Evolutionary conservation across 1,140 invertebrate genomes (phyloP).

Genomic region (Brachionus paranguensis): DNA sequence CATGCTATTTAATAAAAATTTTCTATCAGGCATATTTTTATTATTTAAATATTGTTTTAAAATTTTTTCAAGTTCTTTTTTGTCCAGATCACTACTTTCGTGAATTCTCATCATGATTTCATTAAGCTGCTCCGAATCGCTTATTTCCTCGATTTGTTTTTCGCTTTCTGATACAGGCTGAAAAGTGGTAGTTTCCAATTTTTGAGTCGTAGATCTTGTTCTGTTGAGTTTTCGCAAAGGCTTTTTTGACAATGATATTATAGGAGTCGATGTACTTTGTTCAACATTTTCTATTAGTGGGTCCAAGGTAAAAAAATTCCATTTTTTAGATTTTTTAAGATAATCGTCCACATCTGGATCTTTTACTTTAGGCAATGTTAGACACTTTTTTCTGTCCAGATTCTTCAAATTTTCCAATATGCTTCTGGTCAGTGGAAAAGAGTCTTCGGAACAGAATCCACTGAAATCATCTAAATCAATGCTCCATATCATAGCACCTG

Average conservation of each 20-base stretch:
- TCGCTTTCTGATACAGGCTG: background rate
- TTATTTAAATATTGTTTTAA: constrained; percentile 18
- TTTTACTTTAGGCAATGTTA: background rate
- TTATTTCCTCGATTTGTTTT: background rate
- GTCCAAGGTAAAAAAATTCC: background rate
- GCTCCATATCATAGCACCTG: constrained; percentile 39
- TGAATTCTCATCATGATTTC: constrained; percentile 19
- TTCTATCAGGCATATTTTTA: background rate
- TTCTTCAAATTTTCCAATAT: background rate
- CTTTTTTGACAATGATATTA: background rate
- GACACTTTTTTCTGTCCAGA: constrained; percentile 31
- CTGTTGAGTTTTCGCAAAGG: background rate
- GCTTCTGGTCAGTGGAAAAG: constrained; percentile 5
- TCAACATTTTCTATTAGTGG: background rate
- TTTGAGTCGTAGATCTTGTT: background rate
- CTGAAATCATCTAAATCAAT: constrained; percentile 39
- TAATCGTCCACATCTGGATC: constrained; percentile 16
- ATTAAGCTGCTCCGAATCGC: background rate
- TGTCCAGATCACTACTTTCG: background rate
- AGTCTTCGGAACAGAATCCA: background rate
- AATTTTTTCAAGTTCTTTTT: background rate
- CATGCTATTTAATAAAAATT: background rate
- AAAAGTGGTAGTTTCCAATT: background rate
- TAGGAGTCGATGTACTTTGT: background rate
- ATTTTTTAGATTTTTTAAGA: background rate